Conservation (phyloP, 2,113 vertebrate genomes). For the Megatriorchis doriae region DNA sequence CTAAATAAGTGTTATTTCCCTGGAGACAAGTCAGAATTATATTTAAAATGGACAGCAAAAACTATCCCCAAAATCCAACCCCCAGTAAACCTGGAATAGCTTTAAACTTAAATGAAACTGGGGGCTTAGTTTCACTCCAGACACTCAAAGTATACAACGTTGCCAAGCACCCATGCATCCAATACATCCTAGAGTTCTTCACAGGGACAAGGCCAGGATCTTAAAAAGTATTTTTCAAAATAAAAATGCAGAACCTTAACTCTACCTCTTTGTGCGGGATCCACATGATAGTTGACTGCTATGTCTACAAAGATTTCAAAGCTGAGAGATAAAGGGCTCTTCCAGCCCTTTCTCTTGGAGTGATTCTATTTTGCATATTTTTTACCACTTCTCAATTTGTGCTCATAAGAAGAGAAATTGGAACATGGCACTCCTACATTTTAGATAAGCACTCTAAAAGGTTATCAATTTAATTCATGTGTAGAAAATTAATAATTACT, state of each 20-base stretch:
- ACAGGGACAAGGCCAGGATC: background rate
- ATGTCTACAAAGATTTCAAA: background rate
- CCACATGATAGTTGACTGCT: background rate
- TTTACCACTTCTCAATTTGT: background rate
- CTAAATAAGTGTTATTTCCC: background rate
- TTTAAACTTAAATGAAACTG: background rate
- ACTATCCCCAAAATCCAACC: fast-evolving
- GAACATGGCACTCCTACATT: background rate
- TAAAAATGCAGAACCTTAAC: background rate
- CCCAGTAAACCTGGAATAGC: background rate
- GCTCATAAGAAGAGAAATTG: background rate
- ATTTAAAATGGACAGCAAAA: background rate
- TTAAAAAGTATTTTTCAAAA: background rate
- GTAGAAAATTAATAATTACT: background rate
- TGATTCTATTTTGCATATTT: background rate
- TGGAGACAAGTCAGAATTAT: background rate
- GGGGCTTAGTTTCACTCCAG: background rate
- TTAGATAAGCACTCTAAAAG: background rate
- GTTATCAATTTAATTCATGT: background rate
- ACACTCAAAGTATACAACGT: background rate
- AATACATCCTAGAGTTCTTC: background rate
- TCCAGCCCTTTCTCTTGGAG: background rate
- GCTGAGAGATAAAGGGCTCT: background rate
- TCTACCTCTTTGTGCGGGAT: background rate
- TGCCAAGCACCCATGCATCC: background rate